Percentiles rank a stretch among this genome's conserved stretches.
Evolutionary conservation across 2,113 vertebrate species (phyloP).

Genomic region (Burhinus bistriatus): DNA sequence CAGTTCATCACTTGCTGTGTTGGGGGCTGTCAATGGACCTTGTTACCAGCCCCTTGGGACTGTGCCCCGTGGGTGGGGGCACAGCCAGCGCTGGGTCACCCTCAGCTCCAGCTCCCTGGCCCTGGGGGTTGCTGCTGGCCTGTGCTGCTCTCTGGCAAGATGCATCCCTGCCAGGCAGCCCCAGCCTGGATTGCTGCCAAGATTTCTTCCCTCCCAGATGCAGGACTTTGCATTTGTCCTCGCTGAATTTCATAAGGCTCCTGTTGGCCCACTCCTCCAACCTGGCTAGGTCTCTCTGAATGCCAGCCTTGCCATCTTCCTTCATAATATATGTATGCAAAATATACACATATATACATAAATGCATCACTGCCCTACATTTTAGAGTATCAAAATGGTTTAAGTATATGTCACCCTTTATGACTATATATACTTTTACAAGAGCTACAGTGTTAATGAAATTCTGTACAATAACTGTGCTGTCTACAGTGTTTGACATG

Average conservation of each 20-base stretch:
- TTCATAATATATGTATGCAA: constrained; percentile 34
- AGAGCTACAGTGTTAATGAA: constrained; percentile 35
- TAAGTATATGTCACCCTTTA: constrained; percentile 16
- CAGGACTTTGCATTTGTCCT: constrained; percentile 23
- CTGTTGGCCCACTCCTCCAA: neutral
- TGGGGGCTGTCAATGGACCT: neutral
- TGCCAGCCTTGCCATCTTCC: constrained; percentile 9
- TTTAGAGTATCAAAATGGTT: constrained; percentile 15
- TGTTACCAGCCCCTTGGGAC: accelerated
- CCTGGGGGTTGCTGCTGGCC: neutral
- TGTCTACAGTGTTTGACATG: constrained; percentile 4
- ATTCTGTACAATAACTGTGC: constrained; percentile 20
- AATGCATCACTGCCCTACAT: constrained; percentile 42
- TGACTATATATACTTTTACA: neutral
- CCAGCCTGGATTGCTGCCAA: neutral
- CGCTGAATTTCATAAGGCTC: neutral
- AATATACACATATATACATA: constrained; percentile 11
- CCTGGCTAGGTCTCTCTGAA: neutral
- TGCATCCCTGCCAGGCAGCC: neutral
- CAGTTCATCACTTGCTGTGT: accelerated
- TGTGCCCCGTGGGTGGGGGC: accelerated
- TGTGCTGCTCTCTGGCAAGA: neutral
- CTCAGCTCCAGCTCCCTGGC: neutral
- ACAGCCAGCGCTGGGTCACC: accelerated
- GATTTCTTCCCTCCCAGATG: neutral